phyloP scores from a whole-genome alignment of 2,113 vertebrate genomes.

The Urocolius indicus region DNA sequence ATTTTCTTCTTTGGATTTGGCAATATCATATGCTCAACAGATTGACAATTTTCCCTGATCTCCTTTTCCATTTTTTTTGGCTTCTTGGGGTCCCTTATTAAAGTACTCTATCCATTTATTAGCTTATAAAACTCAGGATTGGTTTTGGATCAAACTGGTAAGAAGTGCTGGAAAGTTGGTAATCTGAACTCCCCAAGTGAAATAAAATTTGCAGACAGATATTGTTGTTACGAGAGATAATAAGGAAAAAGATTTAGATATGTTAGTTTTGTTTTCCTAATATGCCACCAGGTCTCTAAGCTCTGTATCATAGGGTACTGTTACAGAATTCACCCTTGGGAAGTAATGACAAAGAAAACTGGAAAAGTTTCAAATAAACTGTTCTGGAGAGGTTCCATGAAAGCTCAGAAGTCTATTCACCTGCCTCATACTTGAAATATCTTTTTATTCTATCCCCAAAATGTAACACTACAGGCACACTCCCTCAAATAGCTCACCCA shows the following conservation, averaged over 20 bases:
- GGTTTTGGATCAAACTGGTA: constrained; percentile 50
- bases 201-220: constrained; percentile 35
- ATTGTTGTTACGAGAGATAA: constrained; percentile 32
- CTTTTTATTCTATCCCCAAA: neutral
- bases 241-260: neutral
- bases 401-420: neutral
- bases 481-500: neutral
- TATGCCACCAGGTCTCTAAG: neutral
- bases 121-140: constrained; percentile 65
- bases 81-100: constrained; percentile 30
- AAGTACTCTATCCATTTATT: constrained; percentile 57
- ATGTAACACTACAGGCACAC: neutral
- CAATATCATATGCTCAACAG: neutral
- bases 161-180: constrained; percentile 57
- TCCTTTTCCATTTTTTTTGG: neutral
- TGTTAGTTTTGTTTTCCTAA: constrained; percentile 22
- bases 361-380: neutral
- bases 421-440: neutral
- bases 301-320: neutral
- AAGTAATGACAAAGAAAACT: neutral
- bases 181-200: constrained; percentile 49
- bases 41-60: constrained; percentile 19
- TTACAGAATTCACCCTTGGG: neutral
- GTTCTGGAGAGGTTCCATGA: neutral
- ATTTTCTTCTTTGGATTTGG: constrained; percentile 8